A percentile compares a stretch with the other conserved stretches of the same genome.
These are phyloP conservation scores for Entosphenus tridentatus DNA, from an alignment of 2,113 vertebrate genomes.

Conservation along the genomic window DNA sequence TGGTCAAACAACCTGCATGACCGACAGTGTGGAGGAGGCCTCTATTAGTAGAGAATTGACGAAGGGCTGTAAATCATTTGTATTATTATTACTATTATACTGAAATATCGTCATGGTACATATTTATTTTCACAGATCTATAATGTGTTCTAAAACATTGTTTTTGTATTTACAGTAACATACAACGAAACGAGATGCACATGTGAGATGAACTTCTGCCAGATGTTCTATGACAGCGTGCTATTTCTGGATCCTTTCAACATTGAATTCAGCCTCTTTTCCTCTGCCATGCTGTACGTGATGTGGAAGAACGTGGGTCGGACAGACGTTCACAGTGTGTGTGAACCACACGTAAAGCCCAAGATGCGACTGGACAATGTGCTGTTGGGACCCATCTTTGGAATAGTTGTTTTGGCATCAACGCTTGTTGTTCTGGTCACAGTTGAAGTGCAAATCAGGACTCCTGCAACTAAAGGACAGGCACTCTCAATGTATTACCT, in stretches of 20 bases:
- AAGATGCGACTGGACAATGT: conserved; percentile 27
- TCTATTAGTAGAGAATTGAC: no score
- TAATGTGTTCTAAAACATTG: background rate
- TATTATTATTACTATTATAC: no score
- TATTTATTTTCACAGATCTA: no score
- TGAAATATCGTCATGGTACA: no score
- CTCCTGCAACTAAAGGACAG: conserved; percentile 11
- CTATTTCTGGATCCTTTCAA: conserved; percentile 78
- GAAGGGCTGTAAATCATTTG: no score
- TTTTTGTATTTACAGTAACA: background rate
- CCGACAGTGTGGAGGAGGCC: no score
- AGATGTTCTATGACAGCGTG: conserved; percentile 44
- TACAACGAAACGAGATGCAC: conserved; percentile 17
- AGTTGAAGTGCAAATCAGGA: conserved; percentile 44
- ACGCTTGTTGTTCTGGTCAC: conserved; percentile 54
- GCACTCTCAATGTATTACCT: conserved; percentile 46
- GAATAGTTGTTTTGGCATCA: conserved; percentile 32
- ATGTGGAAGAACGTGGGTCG: conserved; percentile 87
- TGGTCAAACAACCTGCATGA: no score
- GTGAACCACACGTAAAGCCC: conserved; percentile 13
- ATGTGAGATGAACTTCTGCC: conserved; percentile 36
- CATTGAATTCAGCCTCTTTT: conserved; percentile 79
- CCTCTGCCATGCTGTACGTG: conserved; percentile 58
- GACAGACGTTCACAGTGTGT: conserved; percentile 26
- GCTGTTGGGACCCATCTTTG: conserved; percentile 30